phyloP scores from a whole-genome alignment of 1,140 invertebrate genomes.

The Samia ricini region DNA sequence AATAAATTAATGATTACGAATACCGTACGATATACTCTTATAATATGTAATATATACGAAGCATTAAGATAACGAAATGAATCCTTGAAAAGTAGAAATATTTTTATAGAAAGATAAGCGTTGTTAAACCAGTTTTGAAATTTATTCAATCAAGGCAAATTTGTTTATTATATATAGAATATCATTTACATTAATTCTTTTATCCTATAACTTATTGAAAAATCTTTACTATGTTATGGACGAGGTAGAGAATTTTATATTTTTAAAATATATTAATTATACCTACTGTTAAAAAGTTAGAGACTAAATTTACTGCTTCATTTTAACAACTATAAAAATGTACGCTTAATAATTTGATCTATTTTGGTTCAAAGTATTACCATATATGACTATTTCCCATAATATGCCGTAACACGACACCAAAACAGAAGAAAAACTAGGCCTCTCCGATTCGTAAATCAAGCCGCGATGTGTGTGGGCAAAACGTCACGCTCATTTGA shows the following conservation, averaged over 20 bases:
- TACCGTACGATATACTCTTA: no score
- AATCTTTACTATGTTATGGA: no score
- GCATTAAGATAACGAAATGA: not conserved
- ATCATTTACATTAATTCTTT: no score
- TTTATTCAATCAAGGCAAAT: not conserved
- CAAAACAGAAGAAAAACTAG: not conserved
- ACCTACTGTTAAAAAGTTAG: no score
- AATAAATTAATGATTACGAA: no score
- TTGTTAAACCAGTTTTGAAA: not conserved
- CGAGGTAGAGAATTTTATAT: no score
- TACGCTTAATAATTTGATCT: no score
- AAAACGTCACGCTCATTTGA: constrained; percentile 30
- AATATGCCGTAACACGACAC: not conserved
- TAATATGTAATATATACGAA: not conserved
- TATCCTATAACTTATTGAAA: no score
- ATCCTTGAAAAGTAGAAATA: not conserved
- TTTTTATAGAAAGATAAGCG: not conserved
- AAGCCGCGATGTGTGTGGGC: constrained; percentile 8
- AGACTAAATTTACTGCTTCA: no score
- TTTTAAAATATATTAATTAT: no score
- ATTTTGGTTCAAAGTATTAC: not conserved
- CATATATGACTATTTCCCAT: not conserved
- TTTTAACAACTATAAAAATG: no score
- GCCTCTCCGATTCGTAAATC: not conserved
- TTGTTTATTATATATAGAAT: no score